Conservation (phyloP, 2,888 invertebrate genomes). For the Apamea crenata region DNA sequence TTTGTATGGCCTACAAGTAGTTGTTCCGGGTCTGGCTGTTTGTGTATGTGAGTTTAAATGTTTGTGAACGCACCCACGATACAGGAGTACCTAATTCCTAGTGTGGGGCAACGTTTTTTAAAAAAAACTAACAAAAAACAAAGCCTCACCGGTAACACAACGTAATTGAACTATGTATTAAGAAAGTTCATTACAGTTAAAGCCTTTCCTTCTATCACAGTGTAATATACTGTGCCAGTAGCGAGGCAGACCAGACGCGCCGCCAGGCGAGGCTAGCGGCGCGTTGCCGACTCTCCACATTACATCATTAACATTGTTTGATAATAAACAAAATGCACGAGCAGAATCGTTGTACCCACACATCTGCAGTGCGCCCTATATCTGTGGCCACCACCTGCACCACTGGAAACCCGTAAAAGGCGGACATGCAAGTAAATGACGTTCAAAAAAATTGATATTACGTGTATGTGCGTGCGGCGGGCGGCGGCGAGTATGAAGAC, state of each 20-base stretch:
- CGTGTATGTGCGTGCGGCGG: neutral
- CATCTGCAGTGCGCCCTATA: neutral
- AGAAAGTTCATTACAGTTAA: neutral
- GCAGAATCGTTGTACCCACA: neutral
- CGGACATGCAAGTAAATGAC: neutral
- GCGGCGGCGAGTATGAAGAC: neutral
- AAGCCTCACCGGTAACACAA: neutral
- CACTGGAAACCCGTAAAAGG: neutral
- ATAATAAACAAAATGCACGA: neutral
- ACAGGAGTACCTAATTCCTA: too few species aligned
- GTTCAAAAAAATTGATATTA: neutral
- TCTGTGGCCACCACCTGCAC: neutral
- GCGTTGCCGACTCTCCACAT: neutral
- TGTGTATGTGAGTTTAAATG: too few species aligned
- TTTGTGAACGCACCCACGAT: too few species aligned
- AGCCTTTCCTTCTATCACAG: neutral
- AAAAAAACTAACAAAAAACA: too few species aligned
- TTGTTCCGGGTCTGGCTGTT: too few species aligned
- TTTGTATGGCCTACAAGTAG: too few species aligned
- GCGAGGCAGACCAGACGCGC: neutral
- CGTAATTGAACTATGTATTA: slow-evolving; percentile 5
- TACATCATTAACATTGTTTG: neutral
- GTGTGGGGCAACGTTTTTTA: too few species aligned
- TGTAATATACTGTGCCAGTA: neutral
- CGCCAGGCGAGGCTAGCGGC: neutral